phyloP scores from a whole-genome alignment of 2,797 vertebrate species.

The Jordanella pulchra region DNA sequence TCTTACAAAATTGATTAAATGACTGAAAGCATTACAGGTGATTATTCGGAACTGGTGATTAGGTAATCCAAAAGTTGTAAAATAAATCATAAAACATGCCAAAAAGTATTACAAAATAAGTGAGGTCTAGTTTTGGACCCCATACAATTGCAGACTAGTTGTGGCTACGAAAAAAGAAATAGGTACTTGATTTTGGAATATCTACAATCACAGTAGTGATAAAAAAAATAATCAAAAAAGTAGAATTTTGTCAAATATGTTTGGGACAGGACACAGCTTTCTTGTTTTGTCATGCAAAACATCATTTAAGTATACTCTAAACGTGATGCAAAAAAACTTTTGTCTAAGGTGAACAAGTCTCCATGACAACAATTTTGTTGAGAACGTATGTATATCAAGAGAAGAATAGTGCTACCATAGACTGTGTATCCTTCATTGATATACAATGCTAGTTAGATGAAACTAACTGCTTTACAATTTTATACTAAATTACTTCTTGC shows the following conservation, averaged over 20 bases:
- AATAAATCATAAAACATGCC: background rate
- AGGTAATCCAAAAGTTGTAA: background rate
- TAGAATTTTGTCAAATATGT: background rate
- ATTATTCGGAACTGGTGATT: background rate
- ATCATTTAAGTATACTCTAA: background rate
- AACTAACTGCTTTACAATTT: constrained; percentile 28
- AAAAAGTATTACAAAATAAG: no score
- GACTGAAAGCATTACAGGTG: background rate
- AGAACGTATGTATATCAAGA: background rate
- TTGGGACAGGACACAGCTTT: background rate
- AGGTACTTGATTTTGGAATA: background rate
- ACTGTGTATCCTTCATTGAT: background rate
- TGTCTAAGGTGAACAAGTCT: background rate
- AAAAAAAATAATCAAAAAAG: background rate
- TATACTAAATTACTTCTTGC: constrained; percentile 47
- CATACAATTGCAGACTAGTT: background rate
- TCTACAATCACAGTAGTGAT: background rate
- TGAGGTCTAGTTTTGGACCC: background rate
- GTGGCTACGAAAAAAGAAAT: background rate
- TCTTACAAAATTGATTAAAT: background rate
- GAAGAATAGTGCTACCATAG: background rate
- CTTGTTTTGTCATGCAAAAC: background rate
- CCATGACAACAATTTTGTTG: background rate
- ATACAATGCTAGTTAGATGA: constrained; percentile 2
- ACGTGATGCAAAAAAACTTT: background rate